Base-by-base conservation (phyloP, 2,797 vertebrate species). In the Rhodeus uyekii region DNA sequence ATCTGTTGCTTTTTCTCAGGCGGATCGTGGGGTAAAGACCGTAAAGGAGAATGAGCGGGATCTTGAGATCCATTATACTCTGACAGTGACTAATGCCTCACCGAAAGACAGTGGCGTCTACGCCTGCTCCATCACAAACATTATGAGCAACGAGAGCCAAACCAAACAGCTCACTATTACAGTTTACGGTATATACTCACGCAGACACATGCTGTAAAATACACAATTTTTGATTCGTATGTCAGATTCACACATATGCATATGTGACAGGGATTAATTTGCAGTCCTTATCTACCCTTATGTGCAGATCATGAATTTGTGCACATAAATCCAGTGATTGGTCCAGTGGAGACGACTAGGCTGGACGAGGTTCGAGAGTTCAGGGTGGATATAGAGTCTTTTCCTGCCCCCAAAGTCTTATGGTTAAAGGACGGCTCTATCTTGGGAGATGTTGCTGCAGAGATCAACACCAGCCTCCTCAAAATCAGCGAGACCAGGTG, bases 51-150 rank as follows among this genome's bases (percentile, higher is more conserved):
- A 93, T 63, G 93, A 92, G 74, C 90, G 65, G 68, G 88, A 92
- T 55, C 88, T 92, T 83, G 92, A 95, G 88, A 95, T 95, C 84
- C 86, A 90, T 78, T 98, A 99, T 89, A 98, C 95, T 0, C 87
- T 99, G 91, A 97, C 92, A 0, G 95, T 99, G 89, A 91, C 94
- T 0, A 91, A 96, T 71, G 97, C 96, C 69, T 95, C 96, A 0
- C 89, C 93, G 87, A 97, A 98, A 88, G 98, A 99, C 93, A 96
- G 96, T 0, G 98, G 98, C 46, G 92, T 96, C 85, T 99, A 99
- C 24, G 95, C 96, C 27, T 99, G 98, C 84, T 95, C 95, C 64
- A 97, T 97, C 87, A 95, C 92, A 3, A 96, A 97, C 81, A 94
- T 97, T 72, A 95, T 95, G 24, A 96, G 89, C 86, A 95, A 96